Base-by-base conservation (phyloP, 2,113 vertebrate genomes). In the Mellivora capensis region DNA sequence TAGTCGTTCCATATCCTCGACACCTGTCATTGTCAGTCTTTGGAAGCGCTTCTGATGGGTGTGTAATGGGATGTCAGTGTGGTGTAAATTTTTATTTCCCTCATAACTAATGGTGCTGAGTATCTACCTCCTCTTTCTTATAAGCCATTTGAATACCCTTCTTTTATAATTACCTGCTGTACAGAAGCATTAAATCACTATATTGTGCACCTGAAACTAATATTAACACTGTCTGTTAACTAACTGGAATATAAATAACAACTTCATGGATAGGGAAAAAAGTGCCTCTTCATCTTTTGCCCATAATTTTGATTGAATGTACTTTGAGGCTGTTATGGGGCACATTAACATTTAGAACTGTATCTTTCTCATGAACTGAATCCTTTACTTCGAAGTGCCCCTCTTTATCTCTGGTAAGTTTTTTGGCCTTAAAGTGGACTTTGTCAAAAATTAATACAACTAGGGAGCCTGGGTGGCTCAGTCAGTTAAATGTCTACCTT, bases 381-480 rank as follows among this genome's bases (percentile, higher is more conserved):
- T 25, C 44, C 67, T 72, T 59, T 84, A 31, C 67, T 81, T 85
- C 61, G 9, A 97, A 93, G 74, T 18, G 31, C 6, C 29, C 86
- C 29, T 87, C 85, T 79, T 84, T 85, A 80, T 39, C 49, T 31
- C 62, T 61, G 90, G 3, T 47, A 95, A 96, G 20, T 17, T 8
- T 81, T 95, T 96, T 62, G 76, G 79, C 59, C 64, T 95, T 95
- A 57, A 29, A 76, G n/a, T 74, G 72, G 23, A 92, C 80, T 79
- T 80, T 87, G 10, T 77, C 72, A 76, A 85, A 69, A 94, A 67
- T n/a, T 42, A 49, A 83, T 15, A 42, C 6, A 47, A 61, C 12
- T 57, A 57, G 39, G 25, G 34, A 3, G 7, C 15, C 64, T 69
- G 64, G 34, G 34, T 69, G 64, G 64, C 64, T 69, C 34, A 8